A percentile compares a stretch with the other conserved stretches of the same genome.
Evolutionary conservation across 2,797 vertebrate genomes (phyloP).

Genomic region (Cossypha niveicapilla): DNA sequence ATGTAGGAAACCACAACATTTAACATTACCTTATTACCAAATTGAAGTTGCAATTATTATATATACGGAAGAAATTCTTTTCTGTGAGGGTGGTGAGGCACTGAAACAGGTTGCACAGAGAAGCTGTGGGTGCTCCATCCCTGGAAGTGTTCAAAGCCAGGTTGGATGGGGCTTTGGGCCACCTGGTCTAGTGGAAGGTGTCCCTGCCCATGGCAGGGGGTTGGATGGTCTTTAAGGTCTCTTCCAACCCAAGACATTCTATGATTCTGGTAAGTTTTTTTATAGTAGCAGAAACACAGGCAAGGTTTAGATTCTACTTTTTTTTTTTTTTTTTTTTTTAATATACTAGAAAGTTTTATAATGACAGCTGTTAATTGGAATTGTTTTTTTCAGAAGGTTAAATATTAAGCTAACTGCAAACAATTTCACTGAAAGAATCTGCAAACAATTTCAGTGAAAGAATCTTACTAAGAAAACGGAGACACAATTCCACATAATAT

Average conservation of each 20-base stretch:
- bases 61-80: not conserved
- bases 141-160: not conserved
- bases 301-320: not conserved
- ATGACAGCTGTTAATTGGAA: not conserved
- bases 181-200: not conserved
- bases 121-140: not conserved
- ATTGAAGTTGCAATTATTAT: not conserved
- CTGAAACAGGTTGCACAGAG: not conserved
- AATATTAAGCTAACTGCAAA: not conserved
- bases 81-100: not conserved
- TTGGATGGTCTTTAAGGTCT: not conserved
- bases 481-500: not conserved
- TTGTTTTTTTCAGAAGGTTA: not conserved
- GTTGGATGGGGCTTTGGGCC: not conserved
- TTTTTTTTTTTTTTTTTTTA: not conserved
- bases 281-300: not conserved
- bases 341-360: not conserved
- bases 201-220: not conserved
- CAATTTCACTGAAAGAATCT: not conserved
- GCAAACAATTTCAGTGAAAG: not conserved
- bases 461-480: not conserved
- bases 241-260: not conserved
- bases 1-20: not conserved
- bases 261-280: not conserved
- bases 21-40: not conserved